Evolutionary conservation across 2,888 invertebrate species (phyloP), one percentile per base, ranked within the genome.

Genomic region (Pecten maximus): DNA sequence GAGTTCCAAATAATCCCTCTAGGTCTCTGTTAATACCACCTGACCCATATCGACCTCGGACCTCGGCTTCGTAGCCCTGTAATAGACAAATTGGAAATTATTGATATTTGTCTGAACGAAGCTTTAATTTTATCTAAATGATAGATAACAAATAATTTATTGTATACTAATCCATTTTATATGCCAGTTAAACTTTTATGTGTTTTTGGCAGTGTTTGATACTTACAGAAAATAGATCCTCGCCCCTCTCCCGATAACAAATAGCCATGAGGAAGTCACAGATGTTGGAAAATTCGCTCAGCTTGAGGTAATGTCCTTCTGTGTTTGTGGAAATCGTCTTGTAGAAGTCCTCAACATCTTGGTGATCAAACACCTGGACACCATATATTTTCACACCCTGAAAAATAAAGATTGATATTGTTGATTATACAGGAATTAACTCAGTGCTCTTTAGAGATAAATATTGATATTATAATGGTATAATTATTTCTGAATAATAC

Each of bases 261-360:
- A 96, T 96, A 16, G 96, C 96, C 96, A 96, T 96, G 88, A 96
- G 94, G 91, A 95, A 94, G 89, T 96, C 95, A 90, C 95, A 94
- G 40, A 96, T 94, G 88, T 94, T 94, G 48, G 93, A 92, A 88
- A 96, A 95, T 87, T 96, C 91, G 16, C 94, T 94, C 87, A 96
- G 92, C 87, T 94, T 94, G 1, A 96, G 93, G 89, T 95, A 95
- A 40, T 94, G 93, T 16, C 96, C 96, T 28, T 92, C 92, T 0
- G 95, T 95, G 50, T 92, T 60, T 35, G 92, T 88, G 0, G 95
- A 94, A 88, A 96, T 91, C 15, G 93, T 92, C 88, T 91, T 89
- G 91, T 94, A 96, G 91, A 96, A 96, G 10, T 90, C 88, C 0
- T 93, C 92, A 19, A 94, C 92, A 40, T 91, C 90, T 16, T 88